Evolutionary conservation across 2,113 vertebrate genomes (phyloP).

Genomic region (Grantiella picta): DNA sequence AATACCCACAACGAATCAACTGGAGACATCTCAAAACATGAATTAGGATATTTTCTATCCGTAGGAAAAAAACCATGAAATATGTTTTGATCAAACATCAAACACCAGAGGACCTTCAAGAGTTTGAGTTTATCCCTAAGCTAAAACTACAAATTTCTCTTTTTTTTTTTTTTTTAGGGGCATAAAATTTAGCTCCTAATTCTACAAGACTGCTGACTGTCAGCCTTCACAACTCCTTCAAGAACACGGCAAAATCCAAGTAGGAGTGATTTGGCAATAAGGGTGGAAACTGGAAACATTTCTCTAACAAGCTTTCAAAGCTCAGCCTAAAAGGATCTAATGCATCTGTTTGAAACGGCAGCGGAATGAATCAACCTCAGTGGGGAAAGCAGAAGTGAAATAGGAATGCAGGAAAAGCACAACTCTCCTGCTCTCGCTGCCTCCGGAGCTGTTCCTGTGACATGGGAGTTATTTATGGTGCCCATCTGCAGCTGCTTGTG

Average conservation of each 20-base stretch:
- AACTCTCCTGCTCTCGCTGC: rapidly evolving
- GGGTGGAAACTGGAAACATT: background rate
- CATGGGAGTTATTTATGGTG: background rate
- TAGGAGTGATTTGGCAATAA: background rate
- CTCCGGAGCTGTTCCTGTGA: background rate
- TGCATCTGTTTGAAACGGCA: background rate
- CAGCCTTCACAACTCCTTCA: background rate
- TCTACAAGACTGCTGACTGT: background rate
- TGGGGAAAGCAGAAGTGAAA: background rate
- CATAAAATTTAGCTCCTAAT: background rate
- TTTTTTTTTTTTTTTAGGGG: background rate
- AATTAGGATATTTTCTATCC: background rate
- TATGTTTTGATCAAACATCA: background rate
- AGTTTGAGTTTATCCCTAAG: background rate
- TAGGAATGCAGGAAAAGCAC: background rate
- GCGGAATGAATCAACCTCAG: background rate
- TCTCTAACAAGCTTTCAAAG: background rate
- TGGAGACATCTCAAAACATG: background rate
- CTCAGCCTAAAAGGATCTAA: background rate
- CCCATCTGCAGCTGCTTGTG: background rate
- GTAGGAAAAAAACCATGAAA: background rate
- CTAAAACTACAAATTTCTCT: background rate
- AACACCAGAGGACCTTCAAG: background rate
- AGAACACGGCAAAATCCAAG: background rate
- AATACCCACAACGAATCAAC: background rate